These are phyloP conservation scores for Drymodes brunneopygia DNA, from an alignment of 2,113 vertebrate species.

Conservation along the genomic window DNA sequence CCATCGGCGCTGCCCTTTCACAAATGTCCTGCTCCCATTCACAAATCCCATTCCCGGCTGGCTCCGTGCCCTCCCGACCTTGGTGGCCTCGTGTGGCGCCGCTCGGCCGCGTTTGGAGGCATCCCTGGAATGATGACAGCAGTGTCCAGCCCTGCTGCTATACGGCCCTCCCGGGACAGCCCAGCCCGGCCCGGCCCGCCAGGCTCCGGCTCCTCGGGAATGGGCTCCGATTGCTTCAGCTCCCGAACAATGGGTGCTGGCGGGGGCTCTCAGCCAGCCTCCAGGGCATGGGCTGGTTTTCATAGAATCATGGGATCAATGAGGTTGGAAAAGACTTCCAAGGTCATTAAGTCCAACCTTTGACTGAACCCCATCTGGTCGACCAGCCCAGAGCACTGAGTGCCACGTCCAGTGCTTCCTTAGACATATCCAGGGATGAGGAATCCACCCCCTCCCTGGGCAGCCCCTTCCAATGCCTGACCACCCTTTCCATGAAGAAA, in stretches of 20 bases:
- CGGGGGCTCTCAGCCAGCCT: neutral
- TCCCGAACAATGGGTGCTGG: neutral
- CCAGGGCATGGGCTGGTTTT: neutral
- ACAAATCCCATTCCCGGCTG: neutral
- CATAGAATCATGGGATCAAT: neutral
- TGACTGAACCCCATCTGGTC: neutral
- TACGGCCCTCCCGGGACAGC: neutral
- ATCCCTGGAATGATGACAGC: neutral
- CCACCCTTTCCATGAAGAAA: neutral
- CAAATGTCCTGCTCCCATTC: neutral
- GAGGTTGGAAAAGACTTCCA: neutral
- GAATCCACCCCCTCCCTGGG: neutral
- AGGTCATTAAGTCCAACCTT: neutral
- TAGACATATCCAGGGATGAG: neutral
- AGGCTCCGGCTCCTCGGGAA: neutral
- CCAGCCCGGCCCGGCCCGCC: neutral
- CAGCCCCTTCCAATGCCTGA: neutral
- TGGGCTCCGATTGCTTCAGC: conserved; percentile 21
- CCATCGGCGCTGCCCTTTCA: rapidly evolving
- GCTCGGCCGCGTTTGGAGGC: neutral
- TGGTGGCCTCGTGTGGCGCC: neutral
- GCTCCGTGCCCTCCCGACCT: neutral
- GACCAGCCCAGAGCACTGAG: neutral
- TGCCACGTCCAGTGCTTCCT: neutral
- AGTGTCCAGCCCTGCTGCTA: conserved; percentile 19